Conservation (phyloP, 2,888 invertebrate species). For the Heterodera filipjevi region DNA sequence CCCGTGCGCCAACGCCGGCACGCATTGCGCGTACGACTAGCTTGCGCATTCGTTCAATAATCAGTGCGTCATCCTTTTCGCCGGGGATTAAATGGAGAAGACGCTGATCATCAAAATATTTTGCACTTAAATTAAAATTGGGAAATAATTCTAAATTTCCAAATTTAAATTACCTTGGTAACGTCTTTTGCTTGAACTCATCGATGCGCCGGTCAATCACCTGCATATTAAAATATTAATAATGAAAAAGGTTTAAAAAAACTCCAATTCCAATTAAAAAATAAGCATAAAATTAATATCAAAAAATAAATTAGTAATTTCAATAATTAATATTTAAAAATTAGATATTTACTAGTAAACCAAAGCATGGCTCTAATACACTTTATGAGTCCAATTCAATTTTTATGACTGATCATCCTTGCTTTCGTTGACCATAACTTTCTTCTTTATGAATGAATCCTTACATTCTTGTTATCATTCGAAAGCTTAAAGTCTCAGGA, state of each 20-base stretch:
- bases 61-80: slow-evolving; percentile 60
- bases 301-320: not conserved
- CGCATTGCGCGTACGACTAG: slow-evolving; percentile 57
- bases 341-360: no score
- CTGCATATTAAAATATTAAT: slow-evolving; percentile 33
- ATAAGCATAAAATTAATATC: no score
- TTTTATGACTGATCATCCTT: no score
- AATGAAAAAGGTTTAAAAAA: no score
- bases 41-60: slow-evolving; percentile 59
- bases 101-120: slow-evolving; percentile 65
- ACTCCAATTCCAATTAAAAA: no score
- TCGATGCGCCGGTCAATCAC: slow-evolving; percentile 50
- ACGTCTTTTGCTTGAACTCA: slow-evolving; percentile 65
- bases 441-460: no score
- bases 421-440: no score
- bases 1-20: slow-evolving; percentile 45
- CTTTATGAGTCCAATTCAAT: no score
- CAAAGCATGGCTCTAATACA: not conserved
- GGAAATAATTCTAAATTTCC: no score
- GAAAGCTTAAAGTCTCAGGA: no score
- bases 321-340: no score
- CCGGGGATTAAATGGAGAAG: slow-evolving; percentile 65
- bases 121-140: slow-evolving; percentile 49
- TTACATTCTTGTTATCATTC: no score
- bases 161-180: slow-evolving; percentile 46